A percentile compares a stretch with the other conserved stretches of the same genome.
Evolutionary conservation across 2,113 vertebrate species (phyloP).

Genomic region (Calypte anna): DNA sequence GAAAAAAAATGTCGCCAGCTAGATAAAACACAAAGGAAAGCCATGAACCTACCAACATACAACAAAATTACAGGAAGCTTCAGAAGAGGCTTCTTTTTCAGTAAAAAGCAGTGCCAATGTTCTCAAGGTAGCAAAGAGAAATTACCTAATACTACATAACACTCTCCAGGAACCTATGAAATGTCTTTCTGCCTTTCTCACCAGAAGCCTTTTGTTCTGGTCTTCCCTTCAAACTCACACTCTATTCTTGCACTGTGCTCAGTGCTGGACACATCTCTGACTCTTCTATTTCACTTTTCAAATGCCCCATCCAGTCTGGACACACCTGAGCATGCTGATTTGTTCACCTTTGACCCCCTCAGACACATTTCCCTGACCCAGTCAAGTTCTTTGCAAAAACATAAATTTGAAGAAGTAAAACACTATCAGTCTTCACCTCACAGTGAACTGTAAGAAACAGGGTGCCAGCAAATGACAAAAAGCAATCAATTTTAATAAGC

Average conservation of each 20-base stretch:
- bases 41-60: background rate
- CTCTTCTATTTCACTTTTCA: background rate
- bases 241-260: background rate
- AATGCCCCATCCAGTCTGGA: background rate
- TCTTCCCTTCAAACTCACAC: background rate
- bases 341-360: background rate
- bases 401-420: background rate
- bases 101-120: background rate
- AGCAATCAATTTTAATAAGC: background rate
- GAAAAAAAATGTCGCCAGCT: background rate
- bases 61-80: background rate
- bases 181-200: rapidly evolving
- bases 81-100: background rate
- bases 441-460: background rate
- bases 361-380: background rate
- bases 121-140: background rate
- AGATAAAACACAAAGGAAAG: background rate
- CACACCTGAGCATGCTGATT: background rate
- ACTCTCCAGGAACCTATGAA: background rate
- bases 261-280: background rate
- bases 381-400: background rate
- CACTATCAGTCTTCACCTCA: background rate
- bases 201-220: background rate
- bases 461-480: background rate
- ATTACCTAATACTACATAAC: background rate